phyloP scores from a whole-genome alignment of 2,113 vertebrate genomes.

The Colossoma macropomum region DNA sequence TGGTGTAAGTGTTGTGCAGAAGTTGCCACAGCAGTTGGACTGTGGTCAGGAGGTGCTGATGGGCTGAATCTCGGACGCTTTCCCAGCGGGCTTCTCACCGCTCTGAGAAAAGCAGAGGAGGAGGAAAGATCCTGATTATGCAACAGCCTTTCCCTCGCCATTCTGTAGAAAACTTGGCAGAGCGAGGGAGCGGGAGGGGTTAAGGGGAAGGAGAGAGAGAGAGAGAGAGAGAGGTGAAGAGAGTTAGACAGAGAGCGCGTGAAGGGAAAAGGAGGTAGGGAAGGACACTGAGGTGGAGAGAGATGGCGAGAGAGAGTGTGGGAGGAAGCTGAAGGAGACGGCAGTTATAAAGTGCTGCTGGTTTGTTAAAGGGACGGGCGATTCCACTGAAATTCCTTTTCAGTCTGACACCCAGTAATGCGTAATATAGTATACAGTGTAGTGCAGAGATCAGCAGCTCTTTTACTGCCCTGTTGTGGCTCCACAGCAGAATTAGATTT shows the following conservation, averaged over 20 bases:
- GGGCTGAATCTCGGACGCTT: not conserved
- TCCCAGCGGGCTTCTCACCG: not conserved
- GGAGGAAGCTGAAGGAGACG: not conserved
- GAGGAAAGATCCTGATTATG: not conserved
- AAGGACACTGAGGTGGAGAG: not conserved
- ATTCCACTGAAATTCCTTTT: too few relatives aligned
- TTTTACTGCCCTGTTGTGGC: too few relatives aligned
- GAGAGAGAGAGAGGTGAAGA: not conserved
- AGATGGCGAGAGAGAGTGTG: not conserved
- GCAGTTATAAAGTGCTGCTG: not conserved
- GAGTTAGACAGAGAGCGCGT: not conserved
- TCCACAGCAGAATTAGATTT: too few relatives aligned
- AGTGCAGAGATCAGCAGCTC: too few relatives aligned
- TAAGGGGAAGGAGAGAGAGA: constrained; percentile 4
- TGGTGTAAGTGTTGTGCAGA: not conserved
- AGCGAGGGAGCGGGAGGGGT: constrained; percentile 22
- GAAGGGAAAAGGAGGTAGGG: not conserved
- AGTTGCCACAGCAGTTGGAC: not conserved
- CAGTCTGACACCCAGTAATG: too few relatives aligned
- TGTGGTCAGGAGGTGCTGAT: not conserved
- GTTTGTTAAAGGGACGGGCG: not conserved
- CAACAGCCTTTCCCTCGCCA: not conserved
- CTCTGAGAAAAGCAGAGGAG: not conserved
- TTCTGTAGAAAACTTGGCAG: not conserved
- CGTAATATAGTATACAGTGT: too few relatives aligned